Base-by-base conservation (phyloP, 1,140 invertebrate genomes). In the Pinna nobilis region DNA sequence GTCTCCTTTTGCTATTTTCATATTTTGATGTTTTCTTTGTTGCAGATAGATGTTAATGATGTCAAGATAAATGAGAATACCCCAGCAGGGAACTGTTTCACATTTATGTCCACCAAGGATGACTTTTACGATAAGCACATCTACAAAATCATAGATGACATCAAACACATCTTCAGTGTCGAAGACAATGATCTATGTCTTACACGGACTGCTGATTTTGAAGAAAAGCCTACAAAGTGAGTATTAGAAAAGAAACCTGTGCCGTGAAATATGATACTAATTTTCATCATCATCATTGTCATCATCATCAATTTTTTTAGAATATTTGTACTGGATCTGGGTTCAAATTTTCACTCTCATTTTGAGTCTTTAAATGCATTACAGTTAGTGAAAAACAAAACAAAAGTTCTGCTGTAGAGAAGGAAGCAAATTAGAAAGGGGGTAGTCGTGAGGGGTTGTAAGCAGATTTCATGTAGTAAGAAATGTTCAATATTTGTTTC, bases 121-220 rank as follows among this genome's bases (percentile, higher is more conserved):
- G 79, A 80, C 35, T 33, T 53, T 3, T 78, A 74, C 44, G 81
- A 83, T 33, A 55, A 63, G 25, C 81, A 83, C 65, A 53, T 47
- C 3, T 83, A 80, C 71, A 55, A 35, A 9, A 68, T 82, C 18
- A 44, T 79, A 5, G 33, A 18, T 15, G 79, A 82, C 57, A 50
- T 50, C n/a, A 78, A 77, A 13, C 55, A 64, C 15, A 73, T 65
- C 13, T 66, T 83, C 11, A 47, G 55, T 13, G 51, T 78, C 0
- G 47, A 74, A 9, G 70, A 65, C 5, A 70, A 81, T 32, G 71
- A 65, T 25, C 68, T 84, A 3, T 79, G 80, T 61, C 66, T 82
- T 3, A 79, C 32, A 35, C 67, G 51, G 13, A 53, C n/a, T 1
- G 55, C 77, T 20, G 55, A 82, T 63, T 84, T 63, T 72, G 78